Base-by-base conservation (phyloP, 2,888 invertebrate genomes). In the Dioctria rufipes region DNA sequence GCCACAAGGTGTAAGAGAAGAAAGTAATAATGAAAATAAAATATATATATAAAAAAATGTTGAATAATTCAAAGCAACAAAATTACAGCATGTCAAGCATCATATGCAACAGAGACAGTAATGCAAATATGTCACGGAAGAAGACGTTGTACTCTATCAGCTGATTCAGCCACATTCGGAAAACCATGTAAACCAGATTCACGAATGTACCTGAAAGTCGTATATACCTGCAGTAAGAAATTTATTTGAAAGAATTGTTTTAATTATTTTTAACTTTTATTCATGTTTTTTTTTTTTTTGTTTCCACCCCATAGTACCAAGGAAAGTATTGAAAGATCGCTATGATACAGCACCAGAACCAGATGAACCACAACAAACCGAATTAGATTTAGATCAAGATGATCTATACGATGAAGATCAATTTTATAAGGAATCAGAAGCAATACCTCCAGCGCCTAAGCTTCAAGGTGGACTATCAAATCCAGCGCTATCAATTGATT, bases 71-170 rank as follows among this genome's bases (percentile, higher is more conserved):
- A 37, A 39, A 37, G 25, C 25, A 25, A 25, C 25, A 25, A 25
- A 25, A 25, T 63, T 63, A 4, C 40, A 39, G 39, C 54, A 4
- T 54, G 54, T 88, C 91, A 95, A 88, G 95, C 95, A 84, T 94
- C 94, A 85, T 95, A 95, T 89, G 96, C 96, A 4, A 95, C 96
- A n/a, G 96, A 97, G 90, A 95, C 95, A 25, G 94, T 97, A 79
- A 96, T 97, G 94, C 92, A 94, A 86, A 92, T 93, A 85, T 96
- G 96, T 87, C 96, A 96, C 87, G 96, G 96, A 51, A 94, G 95
- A 87, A 91, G 95, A 82, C 92, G 93, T 81, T 96, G 96, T 87
- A 93, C 94, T 69, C 90, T 96, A 75, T 92, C 94, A 39, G 95
- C 95, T 3, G 95, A 96, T 88, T 92, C 93, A 85, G 93, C 93